These are phyloP conservation scores for Paramacrobiotus metropolitanus DNA, from an alignment of 1,140 invertebrate genomes.

Conservation along the genomic window DNA sequence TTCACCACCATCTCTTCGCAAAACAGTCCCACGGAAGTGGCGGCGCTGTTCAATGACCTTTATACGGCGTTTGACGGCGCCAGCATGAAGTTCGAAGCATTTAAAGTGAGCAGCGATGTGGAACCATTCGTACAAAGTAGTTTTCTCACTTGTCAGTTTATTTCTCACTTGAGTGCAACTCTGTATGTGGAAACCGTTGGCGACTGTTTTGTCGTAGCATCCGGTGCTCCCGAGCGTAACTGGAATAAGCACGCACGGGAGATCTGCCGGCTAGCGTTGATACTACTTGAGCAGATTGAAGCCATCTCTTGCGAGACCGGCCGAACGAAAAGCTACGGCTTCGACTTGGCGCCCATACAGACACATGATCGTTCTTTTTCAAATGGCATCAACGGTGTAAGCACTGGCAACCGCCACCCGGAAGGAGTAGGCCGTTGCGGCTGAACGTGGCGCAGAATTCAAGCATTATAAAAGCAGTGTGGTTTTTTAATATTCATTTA, in stretches of 20 bases:
- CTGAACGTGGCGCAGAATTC: no score
- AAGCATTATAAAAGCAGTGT: no score
- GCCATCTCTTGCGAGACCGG: not conserved
- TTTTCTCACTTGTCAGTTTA: no score
- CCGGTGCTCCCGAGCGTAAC: not conserved
- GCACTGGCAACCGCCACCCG: no score
- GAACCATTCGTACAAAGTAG: no score
- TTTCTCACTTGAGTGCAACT: no score
- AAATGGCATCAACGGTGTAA: no score
- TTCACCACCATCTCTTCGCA: not conserved
- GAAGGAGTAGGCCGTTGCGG: no score
- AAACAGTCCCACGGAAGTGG: not conserved
- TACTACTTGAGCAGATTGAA: not conserved
- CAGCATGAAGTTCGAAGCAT: slow-evolving; percentile 21
- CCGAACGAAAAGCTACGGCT: not conserved
- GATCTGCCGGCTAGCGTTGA: not conserved
- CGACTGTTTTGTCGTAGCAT: not conserved
- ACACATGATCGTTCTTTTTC: no score
- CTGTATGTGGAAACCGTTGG: not conserved
- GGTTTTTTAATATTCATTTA: no score
- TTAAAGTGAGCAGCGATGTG: slow-evolving; percentile 15
- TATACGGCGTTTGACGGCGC: slow-evolving; percentile 22
- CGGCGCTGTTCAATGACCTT: slow-evolving; percentile 19
- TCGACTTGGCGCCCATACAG: slow-evolving; percentile 1
- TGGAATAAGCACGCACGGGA: not conserved